A percentile compares a stretch with the other conserved stretches of the same genome.
These are phyloP conservation scores for Lasius fuliginosus DNA, from an alignment of 2,888 invertebrate genomes.

Conservation along the genomic window DNA sequence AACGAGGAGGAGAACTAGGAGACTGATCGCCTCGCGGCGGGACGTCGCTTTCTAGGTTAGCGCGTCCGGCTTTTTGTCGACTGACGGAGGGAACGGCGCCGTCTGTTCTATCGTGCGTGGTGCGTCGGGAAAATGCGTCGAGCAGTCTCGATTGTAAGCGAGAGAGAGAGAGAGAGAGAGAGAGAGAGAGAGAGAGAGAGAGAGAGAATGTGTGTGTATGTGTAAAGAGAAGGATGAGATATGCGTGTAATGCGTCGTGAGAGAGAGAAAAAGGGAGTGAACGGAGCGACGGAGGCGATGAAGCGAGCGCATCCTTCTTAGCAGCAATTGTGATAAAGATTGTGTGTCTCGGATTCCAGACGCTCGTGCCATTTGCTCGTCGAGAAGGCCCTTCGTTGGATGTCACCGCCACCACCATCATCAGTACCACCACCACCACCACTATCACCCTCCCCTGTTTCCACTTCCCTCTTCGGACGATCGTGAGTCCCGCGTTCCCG, in stretches of 20 bases:
- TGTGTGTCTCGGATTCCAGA: constrained; percentile 70
- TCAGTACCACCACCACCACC: neutral
- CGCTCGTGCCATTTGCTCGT: constrained; percentile 45
- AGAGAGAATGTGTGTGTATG: neutral
- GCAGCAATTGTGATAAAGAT: constrained; percentile 64
- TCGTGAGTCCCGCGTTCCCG: constrained; percentile 53
- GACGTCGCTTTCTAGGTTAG: constrained; percentile 30
- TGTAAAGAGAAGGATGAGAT: neutral
- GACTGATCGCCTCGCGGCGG: constrained; percentile 10
- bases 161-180: neutral
- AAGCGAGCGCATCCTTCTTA: constrained; percentile 28
- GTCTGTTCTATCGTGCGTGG: constrained; percentile 41
- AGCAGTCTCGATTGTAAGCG: constrained; percentile 37
- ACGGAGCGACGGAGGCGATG: constrained; percentile 3
- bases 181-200: neutral
- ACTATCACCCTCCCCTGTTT: neutral
- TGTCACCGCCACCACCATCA: neutral
- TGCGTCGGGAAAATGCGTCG: constrained; percentile 47
- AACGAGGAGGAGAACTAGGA: neutral
- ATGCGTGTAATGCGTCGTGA: neutral
- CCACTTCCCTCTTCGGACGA: constrained; percentile 41
- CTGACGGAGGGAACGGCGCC: constrained; percentile 4
- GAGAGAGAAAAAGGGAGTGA: constrained; percentile 23
- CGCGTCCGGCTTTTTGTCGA: neutral
- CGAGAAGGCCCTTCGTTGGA: constrained; percentile 51